Base-by-base conservation (phyloP, 2,113 vertebrate genomes). In the Leucoraja erinaceus region DNA sequence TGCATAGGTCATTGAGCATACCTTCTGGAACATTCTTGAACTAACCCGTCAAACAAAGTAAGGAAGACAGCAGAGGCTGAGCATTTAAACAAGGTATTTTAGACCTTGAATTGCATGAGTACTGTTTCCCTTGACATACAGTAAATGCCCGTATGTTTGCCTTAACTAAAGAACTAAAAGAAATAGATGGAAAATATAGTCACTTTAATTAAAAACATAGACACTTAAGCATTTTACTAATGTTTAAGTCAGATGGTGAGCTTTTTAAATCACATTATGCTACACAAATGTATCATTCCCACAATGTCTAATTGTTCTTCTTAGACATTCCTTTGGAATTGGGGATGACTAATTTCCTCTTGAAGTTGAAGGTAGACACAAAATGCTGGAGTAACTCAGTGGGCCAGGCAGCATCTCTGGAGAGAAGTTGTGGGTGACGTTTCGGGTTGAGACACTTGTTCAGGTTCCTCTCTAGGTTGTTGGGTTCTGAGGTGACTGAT, bases 1-100 rank as follows among this genome's bases (percentile, higher is more conserved):
- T 88, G 83, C 14, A 88, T 31, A 14, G 83, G 28, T 66, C 83
- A 88, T 28, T 63, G n/a, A 88, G 59, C 83, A 66, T 63, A 28
- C 83, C n/a, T 88, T 66, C 12, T 88, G 28, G 12, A 88, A 88
- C 59, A 63, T 59, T 61, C 83, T 61, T 88, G 56, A 63, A 88
- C 11, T 11, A 86, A n/a, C 83, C 11, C 63, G 59, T 88, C 31
- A 63, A 31, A 66, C 18, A 63, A 88, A 88, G 63, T 31, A 88
- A 31, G 54, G 22, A 84, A 12, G 54, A 59, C 81, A 59, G 25
- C 5, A 81, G 16, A 54, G 78, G 22, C 56, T n/a, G 5, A 6
- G 5, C 5, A 61, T 86, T 86, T 86, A 63, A 86, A 86, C 56
- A 86, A 4, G 11, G 14, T 88, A 12, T 63, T 66, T n/a, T 66